Evolutionary conservation across 2,888 invertebrate species (phyloP), one percentile per base, ranked within the genome.

Genomic region (Pelosia muscerda): DNA sequence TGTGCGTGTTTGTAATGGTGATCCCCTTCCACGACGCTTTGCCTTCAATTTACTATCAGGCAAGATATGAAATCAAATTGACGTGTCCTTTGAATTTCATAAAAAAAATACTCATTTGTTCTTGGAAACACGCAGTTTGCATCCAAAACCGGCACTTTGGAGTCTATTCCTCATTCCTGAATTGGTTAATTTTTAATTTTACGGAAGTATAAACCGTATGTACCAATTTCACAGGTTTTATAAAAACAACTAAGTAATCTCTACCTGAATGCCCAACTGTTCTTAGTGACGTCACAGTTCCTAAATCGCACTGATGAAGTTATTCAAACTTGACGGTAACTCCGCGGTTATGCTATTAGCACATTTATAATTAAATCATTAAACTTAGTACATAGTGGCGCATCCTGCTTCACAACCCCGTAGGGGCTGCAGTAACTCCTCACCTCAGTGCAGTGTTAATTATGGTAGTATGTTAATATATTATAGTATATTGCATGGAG

Each of bases 331-430:
- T 55, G 55, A 23, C 38, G 38, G 42, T 19, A 15, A 55, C 55
- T 25, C 55, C 15, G 19, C 3, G 25, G 22, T 26, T 6, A n/a
- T 15, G 8, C 65, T 58, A 65, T 59, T 58, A 57, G 28, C 28
- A 58, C 28, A 31, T 58, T 65, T 31, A 58, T 65, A 58, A 65
- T 58, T 53, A 53, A 58, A 58, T 34, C 31, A 65, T 38, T 66
- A 54, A 60, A 66, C 55, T 66, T 56, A 38, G 34, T 55, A 66
- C 60, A 28, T 55, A 42, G 61, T 38, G 26, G 13, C 23, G 22
- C 23, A 55, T 55, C 9, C 13, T 55, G 38, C 26, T 55, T 60
- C 65, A 54, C 25, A 25, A 23, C 28, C 31, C 61, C 66, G 6
- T 11, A 26, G 54, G 59, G 42, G 22, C 15, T 34, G 31, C n/a